Conservation (phyloP, 2,888 invertebrate genomes). For the Rhagophthalmus giganteus region DNA sequence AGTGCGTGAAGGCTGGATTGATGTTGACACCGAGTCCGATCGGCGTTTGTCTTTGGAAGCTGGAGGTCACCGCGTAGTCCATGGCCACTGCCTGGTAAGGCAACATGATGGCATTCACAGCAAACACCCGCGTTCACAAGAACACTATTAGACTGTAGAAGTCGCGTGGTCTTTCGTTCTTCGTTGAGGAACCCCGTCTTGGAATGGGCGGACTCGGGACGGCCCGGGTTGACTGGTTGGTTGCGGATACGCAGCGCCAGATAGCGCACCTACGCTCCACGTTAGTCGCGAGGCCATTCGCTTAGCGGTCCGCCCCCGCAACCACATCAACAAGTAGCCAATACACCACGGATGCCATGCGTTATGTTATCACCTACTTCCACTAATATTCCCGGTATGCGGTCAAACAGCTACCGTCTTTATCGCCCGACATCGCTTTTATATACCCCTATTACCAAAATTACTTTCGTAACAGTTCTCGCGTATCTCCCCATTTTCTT, state of each 20-base stretch:
- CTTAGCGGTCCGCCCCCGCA: constrained; percentile 49
- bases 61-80: constrained; percentile 71
- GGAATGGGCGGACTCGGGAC: constrained; percentile 47
- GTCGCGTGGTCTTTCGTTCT: constrained; percentile 25
- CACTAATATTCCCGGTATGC: constrained; percentile 26
- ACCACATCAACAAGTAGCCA: constrained; percentile 56
- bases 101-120: constrained; percentile 62
- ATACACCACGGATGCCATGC: constrained; percentile 49
- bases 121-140: constrained; percentile 36
- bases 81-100: constrained; percentile 88
- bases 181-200: constrained; percentile 23
- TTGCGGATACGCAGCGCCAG: constrained; percentile 50
- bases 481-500: background rate
- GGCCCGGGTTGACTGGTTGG: constrained; percentile 52
- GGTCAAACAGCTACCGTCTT: constrained; percentile 24
- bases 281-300: constrained; percentile 50
- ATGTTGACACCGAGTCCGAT: constrained; percentile 61
- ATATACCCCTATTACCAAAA: constrained; percentile 1
- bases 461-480: background rate
- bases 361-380: constrained; percentile 46
- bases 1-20: constrained; percentile 86
- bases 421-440: constrained; percentile 15
- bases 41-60: constrained; percentile 50
- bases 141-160: constrained; percentile 33
- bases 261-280: constrained; percentile 43